Base-by-base conservation (phyloP, 2,113 vertebrate genomes). In the Leucopsar rothschildi region DNA sequence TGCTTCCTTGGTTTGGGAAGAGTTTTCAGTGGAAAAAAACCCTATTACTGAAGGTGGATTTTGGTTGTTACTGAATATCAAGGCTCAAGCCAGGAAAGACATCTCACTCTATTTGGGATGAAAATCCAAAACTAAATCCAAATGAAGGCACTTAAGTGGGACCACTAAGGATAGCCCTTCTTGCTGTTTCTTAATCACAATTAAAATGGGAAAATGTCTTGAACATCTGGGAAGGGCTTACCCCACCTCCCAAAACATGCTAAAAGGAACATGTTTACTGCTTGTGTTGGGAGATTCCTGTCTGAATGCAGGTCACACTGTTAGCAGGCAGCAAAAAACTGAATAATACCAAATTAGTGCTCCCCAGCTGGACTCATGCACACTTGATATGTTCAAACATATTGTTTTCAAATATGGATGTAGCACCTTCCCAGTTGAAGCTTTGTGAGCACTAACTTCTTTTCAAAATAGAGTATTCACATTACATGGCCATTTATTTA, bases 1-100 rank as follows among this genome's bases (percentile, higher is more conserved):
- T 55, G 59, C 6, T 19, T 29, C 1, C 0, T 2, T 42, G 47
- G 2, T 72, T 83, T 56, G 37, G 16, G 70, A 29, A 47, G 68
- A 63, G 66, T 33, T 72, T 60, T 39, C 20, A 71, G 49, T 27
- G 39, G 3, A 10, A 42, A 18, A 37, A 81, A 42, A 21, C 3
- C 2, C 3, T 18, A 0, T 40, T 29, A 5, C 5, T 69, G 11
- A 33, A 89, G 49, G 44, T 11, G 16, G 1, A 27, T 3, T 79
- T 70, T 31, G 59, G 35, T 5, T 35, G 24, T 47, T 40, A 6
- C 3, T 47, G 45, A 35, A 27, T 17, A 15, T 15, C 2, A 0
- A 1, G 3, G 21, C 31, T 39, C 18, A 35, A 63, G 50, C 4
- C 6, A 50, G 16, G 31, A 33, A 65, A 65, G 14, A 7, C 59